Evolutionary conservation across 2,888 invertebrate species (phyloP), one percentile per base, ranked within the genome.

Genomic region (Ectemnius lituratus): DNA sequence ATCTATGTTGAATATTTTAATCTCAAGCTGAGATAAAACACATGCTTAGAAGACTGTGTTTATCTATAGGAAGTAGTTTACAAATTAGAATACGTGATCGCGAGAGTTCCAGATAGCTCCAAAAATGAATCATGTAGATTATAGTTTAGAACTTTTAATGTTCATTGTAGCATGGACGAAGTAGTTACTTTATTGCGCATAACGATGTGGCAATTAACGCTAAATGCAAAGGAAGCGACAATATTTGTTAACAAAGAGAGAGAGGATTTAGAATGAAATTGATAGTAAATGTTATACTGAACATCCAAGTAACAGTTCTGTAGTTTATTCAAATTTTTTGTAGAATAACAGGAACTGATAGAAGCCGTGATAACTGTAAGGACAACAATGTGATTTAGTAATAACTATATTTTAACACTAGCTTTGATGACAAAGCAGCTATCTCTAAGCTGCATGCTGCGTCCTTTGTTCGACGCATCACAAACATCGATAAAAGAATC

Each of bases 31-130:
- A 70, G 3, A 3, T 56, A 16, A 64, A 68, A 65, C n/a, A 67
- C 49, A 46, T 52, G 37, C 52, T 62, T 70, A 73, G 57, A 81
- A 73, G 67, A 78, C 67, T 80, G 62, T 72, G 73, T 23, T 57
- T 62, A 72, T 67, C 46, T 57, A 69, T 59, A 52, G 59, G 16
- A 4, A 16, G 59, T 49, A 49, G 61, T 58, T 52, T 58, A 58
- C 20, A 46, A 79, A 67, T 60, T 67, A 20, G 18, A 49, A 63
- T 62, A 20, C 28, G 45, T 28, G 61, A 56, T 60, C 69, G 27
- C 20, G 27, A 59, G 6, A 61, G 52, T 20, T 16, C 66, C 8
- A 23, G 37, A 37, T 61, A 63, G 57, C 62, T 70, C 47, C 60
- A 13, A 59, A 52, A 67, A 18, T 23, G 23, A 49, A 23, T 58